Base-by-base conservation (phyloP, 2,888 invertebrate genomes). In the Melanchra persicariae region DNA sequence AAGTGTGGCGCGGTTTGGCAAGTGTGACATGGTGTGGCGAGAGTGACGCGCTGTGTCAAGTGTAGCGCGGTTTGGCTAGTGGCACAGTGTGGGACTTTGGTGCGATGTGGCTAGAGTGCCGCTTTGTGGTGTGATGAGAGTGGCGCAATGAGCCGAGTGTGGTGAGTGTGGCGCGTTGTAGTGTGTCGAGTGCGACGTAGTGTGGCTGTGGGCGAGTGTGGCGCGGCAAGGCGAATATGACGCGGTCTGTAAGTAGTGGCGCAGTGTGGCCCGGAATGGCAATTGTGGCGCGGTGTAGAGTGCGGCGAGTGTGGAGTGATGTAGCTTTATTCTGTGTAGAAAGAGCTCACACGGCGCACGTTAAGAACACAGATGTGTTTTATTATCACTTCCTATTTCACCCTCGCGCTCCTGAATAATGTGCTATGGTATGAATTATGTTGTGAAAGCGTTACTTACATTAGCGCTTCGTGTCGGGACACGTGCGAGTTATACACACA, bases 351-450 rank as follows among this genome's bases (percentile, higher is more conserved):
- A 74, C 68, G 77, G 77, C 79, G 72, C 79, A 79, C 73, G 80
- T 80, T 81, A 83, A 82, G 83, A 75, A 84, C 88, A 87, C 91
- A 93, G 90, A 92, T 93, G 92, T 89, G 88, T 92, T 93, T 93
- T 93, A 91, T 88, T 89, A 89, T 89, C 88, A 80, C 84, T 85
- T 82, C 86, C 86, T 81, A 81, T 82, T 82, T 83, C 74, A 82
- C 77, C 78, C 74, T 70, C 76, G 34, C 55, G 64, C 71, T 77
- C 49, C 70, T 68, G 79, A 86, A 85, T 87, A 89, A 85, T 87
- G 85, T 81, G 83, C 77, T 87, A 80, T 82, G 80, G 65, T 83
- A 83, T 81, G 80, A 87, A 80, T 85, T 84, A 87, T 83, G 78
- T 84, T 86, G 83, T 85, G 82, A 83, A 85, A 78, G 64, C 70